A percentile compares a stretch with the other conserved stretches of the same genome.
phyloP scores from a whole-genome alignment of 1,140 invertebrate species.

The Schlechtendalia chinensis region DNA sequence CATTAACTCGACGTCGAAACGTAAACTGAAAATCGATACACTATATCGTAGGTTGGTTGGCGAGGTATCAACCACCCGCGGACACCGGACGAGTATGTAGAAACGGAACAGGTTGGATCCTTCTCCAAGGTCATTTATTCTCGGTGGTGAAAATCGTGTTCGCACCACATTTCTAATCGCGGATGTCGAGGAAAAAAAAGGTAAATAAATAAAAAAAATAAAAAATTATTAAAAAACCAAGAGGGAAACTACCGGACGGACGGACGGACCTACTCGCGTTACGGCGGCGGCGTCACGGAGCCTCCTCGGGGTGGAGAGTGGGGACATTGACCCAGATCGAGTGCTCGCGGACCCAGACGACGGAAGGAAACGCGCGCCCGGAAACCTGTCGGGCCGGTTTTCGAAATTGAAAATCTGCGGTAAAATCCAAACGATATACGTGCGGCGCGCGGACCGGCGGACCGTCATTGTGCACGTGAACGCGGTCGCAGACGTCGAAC shows the following conservation, averaged over 20 bases:
- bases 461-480: conserved; percentile 13
- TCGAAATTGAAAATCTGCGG: conserved; percentile 32
- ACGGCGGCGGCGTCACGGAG: too few relatives aligned
- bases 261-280: too few relatives aligned
- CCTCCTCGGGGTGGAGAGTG: conserved; percentile 20
- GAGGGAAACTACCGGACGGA: conserved; percentile 15
- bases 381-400: conserved; percentile 39
- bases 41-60: neutral
- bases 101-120: neutral
- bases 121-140: neutral
- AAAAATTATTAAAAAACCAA: neutral
- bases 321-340: conserved; percentile 29
- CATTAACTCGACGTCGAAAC: neutral
- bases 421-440: conserved; percentile 17
- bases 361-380: conserved; percentile 10
- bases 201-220: too few relatives aligned
- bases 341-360: neutral
- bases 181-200: too few relatives aligned
- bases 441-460: neutral
- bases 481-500: too few relatives aligned
- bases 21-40: conserved; percentile 1
- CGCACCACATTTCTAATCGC: conserved; percentile 8
- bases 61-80: neutral
- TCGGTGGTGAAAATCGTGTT: conserved; percentile 11
- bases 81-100: neutral